These are phyloP conservation scores for Huso huso DNA, from an alignment of 2,797 vertebrate species.

Conservation along the genomic window DNA sequence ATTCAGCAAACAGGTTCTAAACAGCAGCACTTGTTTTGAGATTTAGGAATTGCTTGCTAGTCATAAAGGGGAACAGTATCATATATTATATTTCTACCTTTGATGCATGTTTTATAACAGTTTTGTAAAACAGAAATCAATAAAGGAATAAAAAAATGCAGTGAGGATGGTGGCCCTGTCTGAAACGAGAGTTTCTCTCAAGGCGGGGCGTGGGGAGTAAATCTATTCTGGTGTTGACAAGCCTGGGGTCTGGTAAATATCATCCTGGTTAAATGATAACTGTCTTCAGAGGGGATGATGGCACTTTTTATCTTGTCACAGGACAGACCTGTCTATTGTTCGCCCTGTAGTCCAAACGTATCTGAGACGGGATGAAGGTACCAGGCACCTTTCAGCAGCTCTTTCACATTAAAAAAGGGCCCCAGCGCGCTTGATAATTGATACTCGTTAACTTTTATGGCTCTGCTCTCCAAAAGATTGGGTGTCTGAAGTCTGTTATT, in stretches of 20 bases:
- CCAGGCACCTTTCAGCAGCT: constrained; percentile 58
- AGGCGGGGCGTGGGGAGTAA: constrained; percentile 49
- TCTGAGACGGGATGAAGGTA: constrained; percentile 57
- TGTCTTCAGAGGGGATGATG: constrained; percentile 60
- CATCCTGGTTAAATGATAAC: constrained; percentile 67
- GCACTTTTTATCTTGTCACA: constrained; percentile 57
- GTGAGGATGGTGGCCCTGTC: constrained; percentile 33
- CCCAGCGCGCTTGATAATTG: constrained; percentile 66
- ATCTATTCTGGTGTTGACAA: constrained; percentile 69
- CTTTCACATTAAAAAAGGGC: constrained; percentile 57
- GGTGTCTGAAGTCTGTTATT: constrained; percentile 53
- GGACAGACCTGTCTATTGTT: constrained; percentile 70
- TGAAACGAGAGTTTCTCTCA: constrained; percentile 54
- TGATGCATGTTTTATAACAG: too few relatives aligned
- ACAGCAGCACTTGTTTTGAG: too few relatives aligned
- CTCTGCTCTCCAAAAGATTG: constrained; percentile 54
- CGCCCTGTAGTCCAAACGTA: constrained; percentile 46
- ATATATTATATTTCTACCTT: too few relatives aligned
- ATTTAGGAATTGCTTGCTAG: too few relatives aligned
- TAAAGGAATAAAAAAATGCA: neutral
- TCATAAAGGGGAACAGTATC: too few relatives aligned
- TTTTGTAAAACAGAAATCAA: too few relatives aligned
- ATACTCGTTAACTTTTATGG: constrained; percentile 73
- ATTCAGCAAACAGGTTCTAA: too few relatives aligned
- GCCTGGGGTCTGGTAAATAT: constrained; percentile 34